Conservation (phyloP, 2,113 vertebrate genomes). For the Carlito syrichta region DNA sequence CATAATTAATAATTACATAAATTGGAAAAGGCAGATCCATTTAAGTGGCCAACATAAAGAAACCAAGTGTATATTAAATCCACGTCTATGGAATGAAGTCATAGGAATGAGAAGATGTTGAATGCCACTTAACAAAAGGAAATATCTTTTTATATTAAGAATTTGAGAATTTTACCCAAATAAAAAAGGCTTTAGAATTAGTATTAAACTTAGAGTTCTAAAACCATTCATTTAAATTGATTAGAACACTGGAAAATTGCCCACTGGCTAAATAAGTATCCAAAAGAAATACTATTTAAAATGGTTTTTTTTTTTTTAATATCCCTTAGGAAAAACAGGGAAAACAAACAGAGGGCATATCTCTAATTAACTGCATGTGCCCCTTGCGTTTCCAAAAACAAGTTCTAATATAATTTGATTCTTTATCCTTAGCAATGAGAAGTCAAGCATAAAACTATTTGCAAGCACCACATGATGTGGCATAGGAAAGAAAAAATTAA, state of each 20-base stretch:
- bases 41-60: not conserved
- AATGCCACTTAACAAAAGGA: not conserved
- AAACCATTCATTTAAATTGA: slow-evolving; percentile 29
- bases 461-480: not conserved
- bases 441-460: not conserved
- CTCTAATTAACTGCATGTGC: not conserved
- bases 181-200: not conserved
- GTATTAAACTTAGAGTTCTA: slow-evolving; percentile 18
- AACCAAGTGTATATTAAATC: not conserved
- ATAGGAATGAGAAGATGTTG: not conserved
- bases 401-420: not conserved
- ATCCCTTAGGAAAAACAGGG: not conserved
- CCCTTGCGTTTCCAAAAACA: not conserved
- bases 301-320: not conserved
- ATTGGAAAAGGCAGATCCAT: not conserved
- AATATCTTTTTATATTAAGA: not conserved
- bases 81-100: not conserved
- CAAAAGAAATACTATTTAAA: not conserved
- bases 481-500: not conserved
- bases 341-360: not conserved
- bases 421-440: not conserved
- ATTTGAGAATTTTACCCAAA: slow-evolving; percentile 15
- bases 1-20: not conserved
- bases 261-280: slow-evolving; percentile 20
- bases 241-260: not conserved